Conservation (phyloP, 1,140 invertebrate genomes). For the Mya arenaria region DNA sequence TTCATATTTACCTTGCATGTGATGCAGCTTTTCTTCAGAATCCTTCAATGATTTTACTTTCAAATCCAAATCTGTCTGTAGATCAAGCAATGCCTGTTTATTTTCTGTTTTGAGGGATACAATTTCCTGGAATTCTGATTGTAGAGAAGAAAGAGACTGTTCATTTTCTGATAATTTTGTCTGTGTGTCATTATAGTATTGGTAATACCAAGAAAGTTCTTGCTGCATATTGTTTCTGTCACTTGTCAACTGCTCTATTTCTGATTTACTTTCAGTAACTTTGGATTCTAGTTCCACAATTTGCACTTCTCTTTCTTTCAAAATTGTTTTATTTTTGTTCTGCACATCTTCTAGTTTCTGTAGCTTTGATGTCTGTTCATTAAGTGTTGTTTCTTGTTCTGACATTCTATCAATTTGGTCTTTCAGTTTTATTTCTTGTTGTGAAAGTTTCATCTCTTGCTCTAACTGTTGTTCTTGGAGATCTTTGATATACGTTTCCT, state of each 20-base stretch:
- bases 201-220: conserved; percentile 32
- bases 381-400: conserved; percentile 18
- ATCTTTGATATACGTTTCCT: not conserved
- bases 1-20: too few species aligned
- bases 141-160: too few species aligned
- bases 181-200: conserved; percentile 33
- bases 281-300: too few species aligned
- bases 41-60: too few species aligned
- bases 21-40: too few species aligned
- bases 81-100: not conserved
- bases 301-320: conserved; percentile 27
- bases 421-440: not conserved
- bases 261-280: conserved; percentile 17
- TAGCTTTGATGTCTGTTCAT: not conserved
- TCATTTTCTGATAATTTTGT: not conserved
- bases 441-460: not conserved
- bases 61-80: conserved; percentile 3
- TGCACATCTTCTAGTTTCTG: conserved; percentile 10
- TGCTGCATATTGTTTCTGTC: conserved; percentile 15
- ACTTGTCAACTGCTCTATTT: conserved; percentile 11
- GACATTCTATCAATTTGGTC: too few species aligned
- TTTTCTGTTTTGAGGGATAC: too few species aligned
- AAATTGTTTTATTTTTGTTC: not conserved
- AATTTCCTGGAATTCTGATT: too few species aligned
- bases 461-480: too few species aligned